Conservation (phyloP, 2,797 vertebrate genomes). For the Xerus rutilus region DNA sequence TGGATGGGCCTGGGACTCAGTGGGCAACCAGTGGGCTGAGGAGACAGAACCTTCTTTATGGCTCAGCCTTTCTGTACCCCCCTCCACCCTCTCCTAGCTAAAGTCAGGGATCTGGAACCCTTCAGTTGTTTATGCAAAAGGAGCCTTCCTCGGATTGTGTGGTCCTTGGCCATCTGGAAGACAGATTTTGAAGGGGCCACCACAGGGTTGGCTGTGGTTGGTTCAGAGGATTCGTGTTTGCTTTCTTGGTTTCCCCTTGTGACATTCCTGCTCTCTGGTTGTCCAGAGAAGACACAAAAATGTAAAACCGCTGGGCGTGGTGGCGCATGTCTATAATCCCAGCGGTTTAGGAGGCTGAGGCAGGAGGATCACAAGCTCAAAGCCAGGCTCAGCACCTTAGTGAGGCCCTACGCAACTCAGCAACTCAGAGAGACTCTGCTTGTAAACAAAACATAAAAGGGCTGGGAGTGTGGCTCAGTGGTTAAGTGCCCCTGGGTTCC, state of each 20-base stretch:
- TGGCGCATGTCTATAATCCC: too few relatives aligned
- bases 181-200: slow-evolving; percentile 7
- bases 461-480: too few relatives aligned
- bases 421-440: too few relatives aligned
- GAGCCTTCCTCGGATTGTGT: neutral
- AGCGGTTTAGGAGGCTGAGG: too few relatives aligned
- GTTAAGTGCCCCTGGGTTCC: too few relatives aligned
- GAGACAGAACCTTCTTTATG: neutral
- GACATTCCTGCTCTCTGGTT: neutral
- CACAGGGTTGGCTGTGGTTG: neutral
- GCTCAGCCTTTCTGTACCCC: neutral
- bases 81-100: neutral
- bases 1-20: neutral
- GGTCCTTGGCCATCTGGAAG: slow-evolving; percentile 29
- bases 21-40: neutral
- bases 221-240: neutral
- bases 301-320: too few relatives aligned
- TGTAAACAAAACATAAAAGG: too few relatives aligned
- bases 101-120: neutral
- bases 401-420: too few relatives aligned
- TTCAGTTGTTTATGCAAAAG: neutral
- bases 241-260: neutral
- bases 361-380: too few relatives aligned
- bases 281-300: neutral
- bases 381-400: too few relatives aligned